Percentiles rank a stretch among this genome's conserved stretches.
Conservation (phyloP, 2,888 invertebrate genomes). For the Phytoseiulus persimilis region DNA sequence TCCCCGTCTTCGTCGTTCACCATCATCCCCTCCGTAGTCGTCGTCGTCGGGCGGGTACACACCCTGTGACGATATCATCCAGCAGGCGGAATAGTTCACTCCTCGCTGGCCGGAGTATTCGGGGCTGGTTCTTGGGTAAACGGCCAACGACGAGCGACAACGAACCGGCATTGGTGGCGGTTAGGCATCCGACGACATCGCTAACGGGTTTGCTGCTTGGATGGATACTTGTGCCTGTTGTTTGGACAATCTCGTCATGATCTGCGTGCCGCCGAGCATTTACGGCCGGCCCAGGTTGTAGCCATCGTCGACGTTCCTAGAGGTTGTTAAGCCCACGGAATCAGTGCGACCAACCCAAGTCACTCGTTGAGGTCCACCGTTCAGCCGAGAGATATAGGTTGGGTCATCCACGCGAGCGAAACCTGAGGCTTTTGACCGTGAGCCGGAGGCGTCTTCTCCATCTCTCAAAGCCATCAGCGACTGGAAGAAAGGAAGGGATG, state of each 20-base stretch:
- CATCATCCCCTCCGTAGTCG: background rate
- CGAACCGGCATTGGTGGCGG: background rate
- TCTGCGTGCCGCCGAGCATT: background rate
- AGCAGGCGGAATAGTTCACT: background rate
- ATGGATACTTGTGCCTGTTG: background rate
- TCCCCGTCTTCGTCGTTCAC: background rate
- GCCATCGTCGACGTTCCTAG: background rate
- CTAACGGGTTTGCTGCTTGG: background rate
- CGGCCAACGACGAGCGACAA: background rate
- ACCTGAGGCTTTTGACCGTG: no score
- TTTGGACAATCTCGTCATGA: background rate
- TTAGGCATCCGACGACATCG: background rate
- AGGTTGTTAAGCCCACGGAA: background rate
- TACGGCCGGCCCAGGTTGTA: background rate
- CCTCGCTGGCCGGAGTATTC: background rate
- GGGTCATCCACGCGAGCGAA: no score
- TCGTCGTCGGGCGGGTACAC: background rate
- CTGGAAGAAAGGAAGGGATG: no score
- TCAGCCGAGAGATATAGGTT: no score
- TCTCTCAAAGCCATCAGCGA: no score
- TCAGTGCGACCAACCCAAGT: background rate
- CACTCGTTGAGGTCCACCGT: background rate
- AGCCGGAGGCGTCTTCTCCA: no score
- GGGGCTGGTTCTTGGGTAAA: background rate
- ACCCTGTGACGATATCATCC: background rate